Conservation (phyloP, 2,113 vertebrate species). For the Colossoma macropomum region DNA sequence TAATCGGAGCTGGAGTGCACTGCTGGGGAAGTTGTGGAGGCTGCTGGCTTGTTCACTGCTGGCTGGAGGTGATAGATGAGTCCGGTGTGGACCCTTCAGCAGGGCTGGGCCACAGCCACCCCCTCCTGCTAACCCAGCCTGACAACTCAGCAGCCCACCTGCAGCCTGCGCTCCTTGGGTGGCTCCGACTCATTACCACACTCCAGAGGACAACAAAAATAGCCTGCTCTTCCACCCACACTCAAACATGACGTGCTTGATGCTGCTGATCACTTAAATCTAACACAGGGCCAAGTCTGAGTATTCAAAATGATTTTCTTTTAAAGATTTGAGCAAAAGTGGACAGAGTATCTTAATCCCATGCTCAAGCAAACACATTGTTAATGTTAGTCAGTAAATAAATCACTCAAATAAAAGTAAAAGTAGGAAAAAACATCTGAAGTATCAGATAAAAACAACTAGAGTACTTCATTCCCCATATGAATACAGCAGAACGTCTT, state of each 20-base stretch:
- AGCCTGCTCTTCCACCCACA: slow-evolving; percentile 27
- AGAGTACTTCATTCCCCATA: too few relatives aligned
- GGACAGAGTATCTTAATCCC: background rate
- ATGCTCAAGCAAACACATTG: too few relatives aligned
- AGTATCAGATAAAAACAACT: too few relatives aligned
- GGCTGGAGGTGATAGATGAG: slow-evolving; percentile 50
- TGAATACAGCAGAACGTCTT: too few relatives aligned
- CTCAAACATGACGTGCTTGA: slow-evolving; percentile 32
- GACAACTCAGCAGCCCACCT: slow-evolving; percentile 52
- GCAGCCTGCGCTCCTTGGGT: slow-evolving; percentile 31
- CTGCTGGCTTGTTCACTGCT: slow-evolving; percentile 30
- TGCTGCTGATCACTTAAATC: slow-evolving; percentile 15
- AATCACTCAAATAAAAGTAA: background rate
- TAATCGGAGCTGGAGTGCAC: slow-evolving; percentile 48
- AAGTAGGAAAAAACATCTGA: background rate
- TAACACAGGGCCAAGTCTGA: background rate
- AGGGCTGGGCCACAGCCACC: slow-evolving; percentile 16
- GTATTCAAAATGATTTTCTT: background rate
- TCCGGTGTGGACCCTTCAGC: slow-evolving; percentile 48
- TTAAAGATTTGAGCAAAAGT: background rate
- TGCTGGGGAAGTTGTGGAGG: slow-evolving; percentile 24
- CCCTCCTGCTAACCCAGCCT: slow-evolving; percentile 40
- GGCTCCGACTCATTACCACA: slow-evolving; percentile 42
- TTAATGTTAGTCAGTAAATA: too few relatives aligned
- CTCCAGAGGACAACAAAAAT: slow-evolving; percentile 49